Base-by-base conservation (phyloP, 1,140 invertebrate genomes). In the Trichogramma pretiosum region DNA sequence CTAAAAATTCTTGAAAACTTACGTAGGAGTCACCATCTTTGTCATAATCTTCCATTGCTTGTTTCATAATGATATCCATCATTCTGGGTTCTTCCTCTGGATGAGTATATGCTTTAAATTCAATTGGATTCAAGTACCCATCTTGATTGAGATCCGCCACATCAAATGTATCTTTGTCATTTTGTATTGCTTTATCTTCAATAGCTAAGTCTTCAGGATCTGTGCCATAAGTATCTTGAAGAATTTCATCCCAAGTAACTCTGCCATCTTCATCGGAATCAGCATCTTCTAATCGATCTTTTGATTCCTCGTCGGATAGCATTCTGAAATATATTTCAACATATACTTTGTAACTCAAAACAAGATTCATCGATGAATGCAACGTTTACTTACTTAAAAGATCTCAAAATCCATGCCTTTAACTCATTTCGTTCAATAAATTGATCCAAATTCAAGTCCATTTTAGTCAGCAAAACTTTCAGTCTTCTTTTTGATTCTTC, bases 31-130 rank as follows among this genome's bases (percentile, higher is more conserved):
- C 92, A 22, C 79, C 76, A 67, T 97, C 81, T 22, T 56, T 73
- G 70, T 98, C 93, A 67, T 91, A 91, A 46, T 93, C 89, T 3
- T 79, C 68, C 46, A 97, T 70, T 1, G 87, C 88, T 65, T 92
- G 87, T 58, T 87, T 76, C 43, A 96, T 68, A 50, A 97, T 79
- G 41, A 87, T 71, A 18, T 84, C 78, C 56, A 89, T 77, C 93
- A 98, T 98, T 58, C 81, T 77, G 30, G 83, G 80, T 69, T 89
- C 85, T 66, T 98, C 93, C 70, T 97, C 93, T 0, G 95, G 94
- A 73, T 93, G 92, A 30, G 86, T 83, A 64, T 97, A 98, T 8
- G 84, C 79, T 56, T 87, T 72, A 72, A 90, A 97, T 72, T 99
- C 95, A 17, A 82, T 71, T 19, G 76, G 58, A 57, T 85, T 77